Conservation (phyloP, 2,888 invertebrate genomes). For the Hyposoter didymator region DNA sequence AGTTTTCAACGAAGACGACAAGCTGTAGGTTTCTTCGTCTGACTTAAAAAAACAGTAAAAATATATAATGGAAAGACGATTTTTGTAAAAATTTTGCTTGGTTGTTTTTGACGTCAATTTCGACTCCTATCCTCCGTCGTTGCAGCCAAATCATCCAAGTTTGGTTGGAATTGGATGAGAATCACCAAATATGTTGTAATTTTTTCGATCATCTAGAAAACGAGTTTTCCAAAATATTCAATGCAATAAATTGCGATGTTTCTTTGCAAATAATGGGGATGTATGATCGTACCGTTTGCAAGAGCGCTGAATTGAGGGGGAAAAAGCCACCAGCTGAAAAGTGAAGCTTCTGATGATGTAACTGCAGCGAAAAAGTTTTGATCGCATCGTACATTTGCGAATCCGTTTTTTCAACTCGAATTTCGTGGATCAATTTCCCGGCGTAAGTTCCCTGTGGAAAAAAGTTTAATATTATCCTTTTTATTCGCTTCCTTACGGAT, state of each 20-base stretch:
- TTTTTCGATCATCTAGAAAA: constrained; percentile 70
- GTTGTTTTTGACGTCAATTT: neutral
- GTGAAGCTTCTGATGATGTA: constrained; percentile 74
- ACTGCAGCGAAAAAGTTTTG: constrained; percentile 77
- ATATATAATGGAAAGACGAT: neutral
- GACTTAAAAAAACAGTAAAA: neutral
- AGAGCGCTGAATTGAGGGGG: constrained; percentile 75
- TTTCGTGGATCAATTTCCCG: constrained; percentile 65
- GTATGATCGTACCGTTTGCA: constrained; percentile 74
- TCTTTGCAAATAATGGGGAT: neutral
- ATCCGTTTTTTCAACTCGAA: constrained; percentile 55
- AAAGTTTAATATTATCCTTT: neutral
- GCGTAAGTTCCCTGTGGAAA: constrained; percentile 42
- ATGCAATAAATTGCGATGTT: neutral
- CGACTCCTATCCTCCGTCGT: neutral
- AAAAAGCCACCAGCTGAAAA: constrained; percentile 79
- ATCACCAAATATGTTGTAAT: constrained; percentile 74
- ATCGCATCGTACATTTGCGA: constrained; percentile 61
- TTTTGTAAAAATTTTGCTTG: neutral
- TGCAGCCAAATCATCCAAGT: constrained; percentile 23
- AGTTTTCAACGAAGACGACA: neutral
- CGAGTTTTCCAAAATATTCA: neutral
- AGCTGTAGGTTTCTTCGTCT: neutral
- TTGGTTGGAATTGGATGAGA: constrained; percentile 73
- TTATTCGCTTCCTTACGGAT: neutral